These are phyloP conservation scores for Standfussiana lucernea DNA, from an alignment of 2,888 invertebrate species.

Conservation along the genomic window DNA sequence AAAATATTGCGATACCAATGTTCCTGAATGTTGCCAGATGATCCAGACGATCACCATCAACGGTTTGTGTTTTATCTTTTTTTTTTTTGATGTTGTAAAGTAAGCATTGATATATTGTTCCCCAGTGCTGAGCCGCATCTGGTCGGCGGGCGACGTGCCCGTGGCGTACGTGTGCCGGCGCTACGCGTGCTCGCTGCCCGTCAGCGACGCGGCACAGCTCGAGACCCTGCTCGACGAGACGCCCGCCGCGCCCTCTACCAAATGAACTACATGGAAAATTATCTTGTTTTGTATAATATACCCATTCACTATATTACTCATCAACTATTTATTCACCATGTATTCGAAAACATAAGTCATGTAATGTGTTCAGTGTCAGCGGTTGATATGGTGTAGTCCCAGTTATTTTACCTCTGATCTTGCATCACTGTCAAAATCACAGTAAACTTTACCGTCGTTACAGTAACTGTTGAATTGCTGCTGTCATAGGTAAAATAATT, in stretches of 20 bases:
- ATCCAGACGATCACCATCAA: neutral
- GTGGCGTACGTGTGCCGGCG: constrained; percentile 95
- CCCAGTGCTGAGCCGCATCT: constrained; percentile 88
- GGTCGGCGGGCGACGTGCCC: constrained; percentile 91
- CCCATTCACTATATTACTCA: constrained; percentile 56
- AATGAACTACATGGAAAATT: constrained; percentile 52
- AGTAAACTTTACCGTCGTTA: neutral
- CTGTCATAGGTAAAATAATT: constrained; percentile 1
- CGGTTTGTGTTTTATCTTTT: neutral
- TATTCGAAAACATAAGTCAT: constrained; percentile 31
- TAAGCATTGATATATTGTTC: neutral
- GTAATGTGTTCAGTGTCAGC: constrained; percentile 3
- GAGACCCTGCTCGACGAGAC: constrained; percentile 90
- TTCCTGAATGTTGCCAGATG: neutral
- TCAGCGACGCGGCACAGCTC: constrained; percentile 92
- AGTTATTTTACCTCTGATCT: constrained; percentile 7
- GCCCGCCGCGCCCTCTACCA: constrained; percentile 61
- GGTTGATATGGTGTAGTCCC: neutral
- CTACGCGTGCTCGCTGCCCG: constrained; percentile 94
- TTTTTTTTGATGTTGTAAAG: neutral
- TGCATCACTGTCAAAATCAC: neutral
- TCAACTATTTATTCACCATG: constrained; percentile 43
- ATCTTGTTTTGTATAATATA: constrained; percentile 53
- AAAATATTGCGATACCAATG: neutral
- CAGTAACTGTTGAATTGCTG: neutral